Conservation (phyloP, 2,113 vertebrate genomes). For the Neolamprologus kungweensis region DNA sequence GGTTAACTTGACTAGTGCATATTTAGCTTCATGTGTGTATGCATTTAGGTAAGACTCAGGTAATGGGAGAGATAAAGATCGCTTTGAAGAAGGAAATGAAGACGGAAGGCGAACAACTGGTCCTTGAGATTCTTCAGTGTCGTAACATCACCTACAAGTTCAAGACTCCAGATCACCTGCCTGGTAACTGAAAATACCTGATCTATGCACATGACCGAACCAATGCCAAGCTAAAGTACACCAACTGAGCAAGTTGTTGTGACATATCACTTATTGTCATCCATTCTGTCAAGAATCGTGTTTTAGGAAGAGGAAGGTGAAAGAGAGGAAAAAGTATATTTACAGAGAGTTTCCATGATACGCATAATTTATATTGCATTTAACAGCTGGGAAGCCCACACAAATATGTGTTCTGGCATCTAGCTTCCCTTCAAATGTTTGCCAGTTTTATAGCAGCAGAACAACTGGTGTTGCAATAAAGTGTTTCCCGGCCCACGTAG, state of each 20-base stretch:
- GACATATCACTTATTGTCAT: not conserved
- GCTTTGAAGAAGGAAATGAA: constrained; percentile 97
- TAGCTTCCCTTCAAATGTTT: not conserved
- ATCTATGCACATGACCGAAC: not conserved
- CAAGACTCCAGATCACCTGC: constrained; percentile 94
- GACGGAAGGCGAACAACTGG: constrained; percentile 93
- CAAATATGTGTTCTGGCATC: not conserved
- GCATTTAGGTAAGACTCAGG: constrained; percentile 85
- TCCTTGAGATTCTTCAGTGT: constrained; percentile 96
- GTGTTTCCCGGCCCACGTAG: not conserved
- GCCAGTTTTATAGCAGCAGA: not conserved
- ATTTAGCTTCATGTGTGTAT: not conserved
- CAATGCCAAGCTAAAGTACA: not conserved
- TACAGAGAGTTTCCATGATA: not conserved
- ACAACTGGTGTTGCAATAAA: not conserved
- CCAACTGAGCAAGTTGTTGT: not conserved
- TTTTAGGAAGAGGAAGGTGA: not conserved
- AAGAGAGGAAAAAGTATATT: not conserved
- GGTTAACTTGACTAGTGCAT: not conserved
- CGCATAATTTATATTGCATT: not conserved
- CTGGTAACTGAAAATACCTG: constrained; percentile 71
- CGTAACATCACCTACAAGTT: constrained; percentile 99
- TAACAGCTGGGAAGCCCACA: constrained; percentile 29
- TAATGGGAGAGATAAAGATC: constrained; percentile 98
- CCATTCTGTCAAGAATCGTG: not conserved